Percentiles rank a stretch among this genome's conserved stretches.
Evolutionary conservation across 2,113 vertebrate genomes (phyloP).

Genomic region (Bubo scandiacus): DNA sequence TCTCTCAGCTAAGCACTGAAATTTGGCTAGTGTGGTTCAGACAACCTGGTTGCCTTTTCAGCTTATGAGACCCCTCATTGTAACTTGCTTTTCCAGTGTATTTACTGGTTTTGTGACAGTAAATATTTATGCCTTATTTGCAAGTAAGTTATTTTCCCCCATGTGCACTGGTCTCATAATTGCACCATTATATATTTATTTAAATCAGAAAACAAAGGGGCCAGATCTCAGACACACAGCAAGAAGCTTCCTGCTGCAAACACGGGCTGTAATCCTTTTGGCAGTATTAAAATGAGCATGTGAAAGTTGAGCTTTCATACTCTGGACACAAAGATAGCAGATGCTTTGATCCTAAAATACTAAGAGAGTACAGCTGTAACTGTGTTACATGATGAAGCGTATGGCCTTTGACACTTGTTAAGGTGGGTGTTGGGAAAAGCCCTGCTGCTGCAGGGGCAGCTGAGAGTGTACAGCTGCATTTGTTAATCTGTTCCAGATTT

Average conservation of each 20-base stretch:
- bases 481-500: background rate
- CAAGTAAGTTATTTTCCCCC: background rate
- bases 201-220: background rate
- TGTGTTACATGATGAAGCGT: fast-evolving
- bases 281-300: background rate
- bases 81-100: background rate
- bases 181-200: background rate
- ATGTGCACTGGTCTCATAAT: background rate
- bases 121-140: constrained; percentile 22
- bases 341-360: background rate
- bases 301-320: background rate
- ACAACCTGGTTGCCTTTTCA: background rate
- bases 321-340: background rate
- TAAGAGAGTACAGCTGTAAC: fast-evolving
- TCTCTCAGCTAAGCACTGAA: background rate
- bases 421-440: background rate
- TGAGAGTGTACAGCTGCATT: background rate
- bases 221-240: background rate
- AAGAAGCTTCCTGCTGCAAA: background rate
- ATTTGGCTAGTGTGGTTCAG: background rate
- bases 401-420: background rate
- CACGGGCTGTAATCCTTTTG: background rate
- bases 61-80: background rate
- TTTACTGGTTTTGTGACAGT: background rate
- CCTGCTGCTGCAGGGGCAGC: background rate